Evolutionary conservation across 2,113 vertebrate species (phyloP), one percentile per base, ranked within the genome.

Genomic region (Platycercus adscitus): DNA sequence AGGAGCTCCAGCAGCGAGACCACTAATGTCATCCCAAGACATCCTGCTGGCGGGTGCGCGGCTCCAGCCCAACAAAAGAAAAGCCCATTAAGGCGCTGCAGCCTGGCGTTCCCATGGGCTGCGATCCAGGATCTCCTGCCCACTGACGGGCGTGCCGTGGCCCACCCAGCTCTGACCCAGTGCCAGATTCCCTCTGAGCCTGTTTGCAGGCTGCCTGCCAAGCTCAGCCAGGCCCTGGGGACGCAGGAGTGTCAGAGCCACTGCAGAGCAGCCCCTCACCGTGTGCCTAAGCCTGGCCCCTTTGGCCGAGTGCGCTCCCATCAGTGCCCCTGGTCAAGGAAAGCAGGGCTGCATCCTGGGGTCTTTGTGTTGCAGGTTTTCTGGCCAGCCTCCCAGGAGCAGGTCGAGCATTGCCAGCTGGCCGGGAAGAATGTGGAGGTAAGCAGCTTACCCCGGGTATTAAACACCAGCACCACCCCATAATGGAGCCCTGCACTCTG

Each of bases 381-480:
- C 96, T 99, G 98, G 99, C 98, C 98, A 10, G 98, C 99, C 52
- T 89, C 95, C 46, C 81, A 56, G 65, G 98, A 98, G 37, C 97
- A 99, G 25, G 98, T 98, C 5, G 98, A 98, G 37, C 98, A 96
- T 76, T 99, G 99, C 97, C 96, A 82, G 61, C 96, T 97, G 90
- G 98, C 98, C 1, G 99, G 99, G 19, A 99, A 99, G 92, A 98
- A 97, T 18, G 41, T 95, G 68, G 98, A 98, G 98, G 99, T 98
- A 96, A 97, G 88, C 21, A 11, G 49, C 60, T 88, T 58, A 23
- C 13, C 13, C 1, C 1, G 13, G 58, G 4, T 81, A 26, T 56
- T 39, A 13, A 84, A 82, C 68, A 63, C 46, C 9, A 37, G 6
- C 60, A 6, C 13, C 35, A 18, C 26, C 50, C 52, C 0, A 0